Evolutionary conservation across 2,113 vertebrate species (phyloP), one percentile per base, ranked within the genome.

Genomic region (Sciurus niger): DNA sequence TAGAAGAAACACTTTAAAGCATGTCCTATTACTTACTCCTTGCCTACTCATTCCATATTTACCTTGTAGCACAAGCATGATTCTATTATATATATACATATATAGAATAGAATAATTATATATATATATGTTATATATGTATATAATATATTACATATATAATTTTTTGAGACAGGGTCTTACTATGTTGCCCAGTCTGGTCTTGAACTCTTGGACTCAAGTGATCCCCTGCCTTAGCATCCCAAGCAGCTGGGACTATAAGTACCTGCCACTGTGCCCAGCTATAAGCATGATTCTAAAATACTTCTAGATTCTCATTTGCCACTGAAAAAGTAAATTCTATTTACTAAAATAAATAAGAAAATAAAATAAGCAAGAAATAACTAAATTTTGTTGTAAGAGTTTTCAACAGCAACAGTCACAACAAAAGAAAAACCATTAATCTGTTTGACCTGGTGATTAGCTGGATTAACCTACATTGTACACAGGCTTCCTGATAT

Each of bases 1-100:
- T 51, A 84, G n/a, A 90, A 79, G 55, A 74, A 95, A 79, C 43
- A 63, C 40, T 83, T 84, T 22, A 87, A 92, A 96, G 67, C 48
- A 67, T 22, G 25, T 60, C 18, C 16, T 80, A 46, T 43, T 3
- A 13, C 34, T 30, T 74, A 30, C 17, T 51, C 60, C 68, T 60
- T 83, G 63, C 24, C 79, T 68, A 46, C 10, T 1, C 14, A 43
- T 86, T 48, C 51, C 5, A 48, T 80, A 80, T 40, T 82, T 85
- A 46, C 12, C 63, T 22, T 28, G n/a, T 4, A 76, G 77, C n/a
- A 40, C 4, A 89, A 74, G 84, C 4, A 76, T 51, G 48, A 55
- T 65, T 68, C 20, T 76, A 60, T 32, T 67, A 13, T 67, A 13
- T 28, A 16, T 55, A 16, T 18, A 2, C 18, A 18, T 55, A 6